Conservation (phyloP, 2,888 invertebrate genomes). For the Petrolisthes cinctipes region DNA sequence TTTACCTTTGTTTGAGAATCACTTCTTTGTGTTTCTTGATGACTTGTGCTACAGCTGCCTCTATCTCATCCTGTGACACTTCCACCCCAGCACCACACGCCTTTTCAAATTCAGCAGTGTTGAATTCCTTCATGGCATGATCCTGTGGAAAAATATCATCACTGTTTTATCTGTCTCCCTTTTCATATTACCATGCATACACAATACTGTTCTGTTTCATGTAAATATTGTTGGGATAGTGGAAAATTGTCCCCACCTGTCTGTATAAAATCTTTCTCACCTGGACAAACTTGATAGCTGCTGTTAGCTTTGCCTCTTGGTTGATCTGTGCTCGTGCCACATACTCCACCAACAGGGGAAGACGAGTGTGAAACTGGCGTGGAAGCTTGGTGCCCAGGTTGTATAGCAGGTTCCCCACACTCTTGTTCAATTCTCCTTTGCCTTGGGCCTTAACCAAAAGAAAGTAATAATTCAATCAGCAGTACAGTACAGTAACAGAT, state of each 20-base stretch:
- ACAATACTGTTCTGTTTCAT: too few species aligned
- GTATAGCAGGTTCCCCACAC: constrained; percentile 84
- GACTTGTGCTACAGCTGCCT: constrained; percentile 83
- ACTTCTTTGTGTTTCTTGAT: constrained; percentile 73
- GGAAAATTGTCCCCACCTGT: background rate
- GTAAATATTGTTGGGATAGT: too few species aligned
- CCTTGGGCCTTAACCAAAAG: constrained; percentile 66
- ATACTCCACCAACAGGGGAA: constrained; percentile 82
- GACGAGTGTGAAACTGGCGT: constrained; percentile 81
- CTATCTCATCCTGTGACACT: constrained; percentile 84
- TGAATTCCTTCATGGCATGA: background rate
- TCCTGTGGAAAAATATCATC: constrained; percentile 27
- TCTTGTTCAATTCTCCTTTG: constrained; percentile 67
- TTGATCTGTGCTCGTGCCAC: constrained; percentile 72
- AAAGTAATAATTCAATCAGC: too few species aligned
- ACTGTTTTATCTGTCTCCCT: too few species aligned
- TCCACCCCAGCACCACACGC: too few species aligned
- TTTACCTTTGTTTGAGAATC: constrained; percentile 64
- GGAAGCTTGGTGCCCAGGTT: constrained; percentile 93
- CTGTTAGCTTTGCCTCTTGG: too few species aligned
- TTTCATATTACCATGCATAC: too few species aligned
- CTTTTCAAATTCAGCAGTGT: too few species aligned
- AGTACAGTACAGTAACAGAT: too few species aligned
- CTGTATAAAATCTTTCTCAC: constrained; percentile 9
- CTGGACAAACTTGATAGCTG: too few species aligned